Evolutionary conservation across 2,888 invertebrate genomes (phyloP).

Genomic region (Cepaea hortensis): DNA sequence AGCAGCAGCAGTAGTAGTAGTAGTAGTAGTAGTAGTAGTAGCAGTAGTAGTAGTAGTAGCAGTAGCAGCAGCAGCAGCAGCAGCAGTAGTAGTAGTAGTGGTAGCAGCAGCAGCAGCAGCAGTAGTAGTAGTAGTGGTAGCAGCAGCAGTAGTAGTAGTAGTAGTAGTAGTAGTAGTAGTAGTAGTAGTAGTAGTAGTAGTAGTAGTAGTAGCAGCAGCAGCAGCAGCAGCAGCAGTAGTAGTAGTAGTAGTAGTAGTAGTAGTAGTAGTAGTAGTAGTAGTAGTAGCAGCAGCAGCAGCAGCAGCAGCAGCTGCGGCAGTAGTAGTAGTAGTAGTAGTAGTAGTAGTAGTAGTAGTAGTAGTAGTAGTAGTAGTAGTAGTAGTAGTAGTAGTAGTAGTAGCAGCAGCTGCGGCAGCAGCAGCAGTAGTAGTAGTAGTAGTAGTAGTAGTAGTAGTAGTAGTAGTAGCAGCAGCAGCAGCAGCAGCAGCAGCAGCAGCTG

Average conservation of each 20-base stretch:
- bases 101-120: conserved; percentile 20
- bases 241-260: conserved; percentile 16
- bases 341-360: conserved; percentile 33
- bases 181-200: conserved; percentile 27
- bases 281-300: background rate
- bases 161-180: conserved; percentile 26
- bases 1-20: background rate
- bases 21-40: conserved; percentile 6
- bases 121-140: conserved; percentile 27
- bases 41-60: conserved; percentile 9
- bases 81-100: conserved; percentile 30
- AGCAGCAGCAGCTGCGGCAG: background rate
- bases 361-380: conserved; percentile 27
- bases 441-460: background rate
- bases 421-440: background rate
- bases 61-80: conserved; percentile 18
- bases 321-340: too few species aligned
- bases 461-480: background rate
- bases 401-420: background rate
- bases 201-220: conserved; percentile 26
- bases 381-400: background rate
- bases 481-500: background rate
- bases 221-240: conserved; percentile 12
- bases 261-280: background rate
- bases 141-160: conserved; percentile 21